phyloP scores from a whole-genome alignment of 2,113 vertebrate genomes.

The Lanius collurio region DNA sequence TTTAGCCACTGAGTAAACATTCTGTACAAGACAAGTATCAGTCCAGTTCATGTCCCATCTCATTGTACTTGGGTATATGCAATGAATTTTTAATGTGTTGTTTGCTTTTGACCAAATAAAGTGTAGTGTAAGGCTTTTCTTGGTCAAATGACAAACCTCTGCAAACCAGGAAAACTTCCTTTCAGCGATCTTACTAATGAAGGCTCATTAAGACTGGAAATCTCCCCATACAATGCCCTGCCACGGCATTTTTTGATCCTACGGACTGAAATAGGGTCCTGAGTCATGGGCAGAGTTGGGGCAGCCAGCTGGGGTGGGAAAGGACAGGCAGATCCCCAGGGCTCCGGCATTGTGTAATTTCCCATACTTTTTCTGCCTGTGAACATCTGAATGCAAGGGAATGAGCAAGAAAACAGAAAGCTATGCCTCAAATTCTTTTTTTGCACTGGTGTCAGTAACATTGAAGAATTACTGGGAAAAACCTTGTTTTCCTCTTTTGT shows the following conservation, averaged over 20 bases:
- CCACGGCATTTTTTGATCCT: fast-evolving
- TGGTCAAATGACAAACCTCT: background rate
- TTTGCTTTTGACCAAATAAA: slow-evolving; percentile 19
- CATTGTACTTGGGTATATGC: background rate
- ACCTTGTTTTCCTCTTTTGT: background rate
- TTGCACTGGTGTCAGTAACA: background rate
- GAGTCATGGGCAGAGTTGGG: background rate
- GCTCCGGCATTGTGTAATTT: background rate
- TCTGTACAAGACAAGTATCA: slow-evolving; percentile 7
- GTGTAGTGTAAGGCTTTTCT: background rate
- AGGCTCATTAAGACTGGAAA: background rate
- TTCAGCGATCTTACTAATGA: background rate
- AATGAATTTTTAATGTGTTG: slow-evolving; percentile 48
- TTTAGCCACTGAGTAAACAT: slow-evolving; percentile 39
- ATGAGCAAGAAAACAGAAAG: background rate
- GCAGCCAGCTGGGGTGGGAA: fast-evolving
- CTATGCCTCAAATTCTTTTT: background rate
- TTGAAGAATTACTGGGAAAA: background rate
- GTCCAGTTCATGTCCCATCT: slow-evolving; percentile 28
- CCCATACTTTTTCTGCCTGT: background rate
- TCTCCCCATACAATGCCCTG: background rate
- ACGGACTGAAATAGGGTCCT: background rate
- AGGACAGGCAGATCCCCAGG: background rate
- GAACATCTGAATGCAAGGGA: background rate
- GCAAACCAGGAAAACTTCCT: background rate